These are phyloP conservation scores for Onychorhynchus coronatus DNA, from an alignment of 2,113 vertebrate species.

Conservation along the genomic window DNA sequence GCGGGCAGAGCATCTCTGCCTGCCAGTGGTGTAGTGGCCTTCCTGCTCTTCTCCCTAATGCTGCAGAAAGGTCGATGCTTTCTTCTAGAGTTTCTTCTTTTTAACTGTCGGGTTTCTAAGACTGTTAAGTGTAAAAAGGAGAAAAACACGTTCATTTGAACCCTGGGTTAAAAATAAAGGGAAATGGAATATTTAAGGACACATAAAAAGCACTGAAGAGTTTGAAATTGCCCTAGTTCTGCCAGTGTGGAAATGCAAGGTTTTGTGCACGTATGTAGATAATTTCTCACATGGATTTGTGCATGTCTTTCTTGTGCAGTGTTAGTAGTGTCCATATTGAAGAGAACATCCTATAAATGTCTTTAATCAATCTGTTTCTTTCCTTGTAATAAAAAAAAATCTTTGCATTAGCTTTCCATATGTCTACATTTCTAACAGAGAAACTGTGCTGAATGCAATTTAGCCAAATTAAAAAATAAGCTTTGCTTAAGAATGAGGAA, in stretches of 20 bases:
- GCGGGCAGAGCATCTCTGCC: neutral
- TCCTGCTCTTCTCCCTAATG: neutral
- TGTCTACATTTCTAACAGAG: neutral
- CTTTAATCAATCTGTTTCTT: neutral
- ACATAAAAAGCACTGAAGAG: neutral
- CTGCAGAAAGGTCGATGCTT: neutral
- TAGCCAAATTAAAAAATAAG: constrained; percentile 16
- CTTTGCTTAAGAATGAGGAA: constrained; percentile 48
- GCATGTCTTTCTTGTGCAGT: neutral
- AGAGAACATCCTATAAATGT: neutral
- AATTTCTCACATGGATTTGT: neutral
- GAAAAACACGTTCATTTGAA: neutral
- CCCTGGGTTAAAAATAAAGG: neutral
- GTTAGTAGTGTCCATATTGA: neutral
- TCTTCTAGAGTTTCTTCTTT: neutral
- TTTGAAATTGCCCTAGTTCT: neutral
- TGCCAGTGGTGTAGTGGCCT: neutral
- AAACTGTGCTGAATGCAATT: neutral
- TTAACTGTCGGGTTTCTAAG: neutral
- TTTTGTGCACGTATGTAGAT: neutral
- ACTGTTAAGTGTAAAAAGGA: neutral
- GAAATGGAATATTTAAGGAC: neutral
- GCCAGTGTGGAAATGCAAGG: neutral
- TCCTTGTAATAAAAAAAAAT: neutral
- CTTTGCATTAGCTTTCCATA: neutral